Evolutionary conservation across 1,140 invertebrate species (phyloP).

Genomic region (Ceratosolen fusciceps): DNA sequence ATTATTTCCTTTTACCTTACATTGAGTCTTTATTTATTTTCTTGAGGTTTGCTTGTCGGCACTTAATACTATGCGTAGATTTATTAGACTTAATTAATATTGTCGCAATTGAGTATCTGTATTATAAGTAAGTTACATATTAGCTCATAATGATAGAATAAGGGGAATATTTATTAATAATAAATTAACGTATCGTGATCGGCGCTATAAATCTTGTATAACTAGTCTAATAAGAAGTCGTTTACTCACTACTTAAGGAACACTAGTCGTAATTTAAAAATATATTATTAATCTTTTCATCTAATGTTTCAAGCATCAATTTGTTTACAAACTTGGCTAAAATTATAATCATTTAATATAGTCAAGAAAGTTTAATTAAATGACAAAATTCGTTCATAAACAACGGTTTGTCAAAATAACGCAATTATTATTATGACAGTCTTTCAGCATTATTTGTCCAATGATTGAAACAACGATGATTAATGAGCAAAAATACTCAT

Average conservation of each 20-base stretch:
- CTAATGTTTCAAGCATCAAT: neutral
- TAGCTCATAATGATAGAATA: neutral
- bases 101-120: neutral
- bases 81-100: neutral
- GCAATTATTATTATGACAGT: neutral
- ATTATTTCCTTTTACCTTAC: no score
- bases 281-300: neutral
- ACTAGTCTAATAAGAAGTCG: neutral
- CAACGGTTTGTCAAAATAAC: neutral
- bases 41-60: no score
- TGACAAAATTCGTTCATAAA: neutral
- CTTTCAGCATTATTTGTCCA: conserved; percentile 6
- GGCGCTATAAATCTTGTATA: neutral
- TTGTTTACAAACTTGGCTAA: neutral
- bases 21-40: no score
- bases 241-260: neutral
- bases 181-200: neutral
- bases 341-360: neutral
- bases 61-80: no score
- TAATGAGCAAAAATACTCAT: conserved; percentile 21
- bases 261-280: neutral
- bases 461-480: neutral
- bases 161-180: neutral
- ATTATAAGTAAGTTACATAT: neutral
- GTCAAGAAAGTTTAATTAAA: neutral